A percentile compares a stretch with the other conserved stretches of the same genome.
Conservation (phyloP, 2,888 invertebrate species). For the Zaprionus bogoriensis region DNA sequence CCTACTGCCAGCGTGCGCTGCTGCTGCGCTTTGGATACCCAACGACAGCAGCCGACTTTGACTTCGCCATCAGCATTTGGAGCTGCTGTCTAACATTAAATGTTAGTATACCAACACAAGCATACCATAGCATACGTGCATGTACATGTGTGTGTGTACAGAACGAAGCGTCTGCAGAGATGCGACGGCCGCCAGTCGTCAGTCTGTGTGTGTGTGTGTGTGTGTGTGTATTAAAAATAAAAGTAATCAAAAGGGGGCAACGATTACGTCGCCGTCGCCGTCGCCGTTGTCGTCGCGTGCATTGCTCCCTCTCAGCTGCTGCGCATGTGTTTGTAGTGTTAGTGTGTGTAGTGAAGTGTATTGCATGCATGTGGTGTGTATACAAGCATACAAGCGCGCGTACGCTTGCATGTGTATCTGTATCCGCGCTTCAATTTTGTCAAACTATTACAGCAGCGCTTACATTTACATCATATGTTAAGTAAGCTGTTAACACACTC, state of each 20-base stretch:
- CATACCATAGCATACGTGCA: slow-evolving; percentile 15
- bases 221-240: slow-evolving; percentile 61
- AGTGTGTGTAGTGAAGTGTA: slow-evolving; percentile 29
- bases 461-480: slow-evolving; percentile 74
- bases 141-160: slow-evolving; percentile 3
- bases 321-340: slow-evolving; percentile 63
- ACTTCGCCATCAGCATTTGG: slow-evolving; percentile 32
- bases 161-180: slow-evolving; percentile 51
- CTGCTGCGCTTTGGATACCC: slow-evolving; percentile 55
- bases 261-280: slow-evolving; percentile 58
- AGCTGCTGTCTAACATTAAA: slow-evolving; percentile 64
- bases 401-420: slow-evolving; percentile 5
- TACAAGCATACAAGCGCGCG: not conserved
- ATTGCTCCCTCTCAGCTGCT: slow-evolving; percentile 74
- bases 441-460: slow-evolving; percentile 70
- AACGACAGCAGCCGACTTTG: slow-evolving; percentile 16
- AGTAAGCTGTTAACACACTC: slow-evolving; percentile 58
- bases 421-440: slow-evolving; percentile 39
- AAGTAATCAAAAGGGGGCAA: slow-evolving; percentile 71
- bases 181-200: slow-evolving; percentile 39
- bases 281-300: slow-evolving; percentile 55
- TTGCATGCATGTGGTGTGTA: slow-evolving; percentile 1
- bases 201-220: not conserved
- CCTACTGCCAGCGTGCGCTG: slow-evolving; percentile 31
- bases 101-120: slow-evolving; percentile 71